Conservation (phyloP, 2,888 invertebrate species). For the Cheilosia vulpina region DNA sequence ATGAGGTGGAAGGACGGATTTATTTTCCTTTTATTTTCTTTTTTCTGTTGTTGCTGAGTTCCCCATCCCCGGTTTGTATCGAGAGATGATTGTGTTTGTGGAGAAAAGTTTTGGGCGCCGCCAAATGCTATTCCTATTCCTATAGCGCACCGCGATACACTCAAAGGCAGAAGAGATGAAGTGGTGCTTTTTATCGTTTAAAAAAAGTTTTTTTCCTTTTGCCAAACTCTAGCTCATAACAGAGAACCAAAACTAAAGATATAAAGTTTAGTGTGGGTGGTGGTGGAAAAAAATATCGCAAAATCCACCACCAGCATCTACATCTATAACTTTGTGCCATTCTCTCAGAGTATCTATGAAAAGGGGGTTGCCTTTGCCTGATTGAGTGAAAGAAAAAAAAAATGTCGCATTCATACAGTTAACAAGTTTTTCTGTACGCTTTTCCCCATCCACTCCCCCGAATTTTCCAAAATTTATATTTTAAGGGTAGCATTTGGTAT, state of each 20-base stretch:
- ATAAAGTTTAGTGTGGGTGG: constrained; percentile 41
- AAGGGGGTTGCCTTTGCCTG: constrained; percentile 43
- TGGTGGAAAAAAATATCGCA: constrained; percentile 31
- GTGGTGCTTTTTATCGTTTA: constrained; percentile 67
- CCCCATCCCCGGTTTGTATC: constrained; percentile 37
- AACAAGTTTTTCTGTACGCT: constrained; percentile 69
- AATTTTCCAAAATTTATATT: constrained; percentile 49
- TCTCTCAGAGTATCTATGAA: constrained; percentile 19
- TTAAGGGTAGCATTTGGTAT: constrained; percentile 68
- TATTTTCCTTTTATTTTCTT: constrained; percentile 55
- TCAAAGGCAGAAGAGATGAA: constrained; percentile 59
- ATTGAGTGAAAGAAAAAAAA: constrained; percentile 51
- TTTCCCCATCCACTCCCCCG: constrained; percentile 6
- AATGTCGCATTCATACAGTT: constrained; percentile 73
- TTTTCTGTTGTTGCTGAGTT: constrained; percentile 28
- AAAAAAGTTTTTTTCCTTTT: constrained; percentile 43
- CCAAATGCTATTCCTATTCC: constrained; percentile 62
- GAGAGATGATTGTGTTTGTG: constrained; percentile 64
- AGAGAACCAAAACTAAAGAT: constrained; percentile 68
- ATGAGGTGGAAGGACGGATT: constrained; percentile 73
- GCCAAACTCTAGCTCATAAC: constrained; percentile 60
- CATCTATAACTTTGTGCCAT: constrained; percentile 33
- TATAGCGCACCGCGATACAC: constrained; percentile 31
- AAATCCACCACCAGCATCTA: constrained; percentile 38
- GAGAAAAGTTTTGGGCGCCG: constrained; percentile 67